Base-by-base conservation (phyloP, 2,888 invertebrate species). In the Selenia dentaria region DNA sequence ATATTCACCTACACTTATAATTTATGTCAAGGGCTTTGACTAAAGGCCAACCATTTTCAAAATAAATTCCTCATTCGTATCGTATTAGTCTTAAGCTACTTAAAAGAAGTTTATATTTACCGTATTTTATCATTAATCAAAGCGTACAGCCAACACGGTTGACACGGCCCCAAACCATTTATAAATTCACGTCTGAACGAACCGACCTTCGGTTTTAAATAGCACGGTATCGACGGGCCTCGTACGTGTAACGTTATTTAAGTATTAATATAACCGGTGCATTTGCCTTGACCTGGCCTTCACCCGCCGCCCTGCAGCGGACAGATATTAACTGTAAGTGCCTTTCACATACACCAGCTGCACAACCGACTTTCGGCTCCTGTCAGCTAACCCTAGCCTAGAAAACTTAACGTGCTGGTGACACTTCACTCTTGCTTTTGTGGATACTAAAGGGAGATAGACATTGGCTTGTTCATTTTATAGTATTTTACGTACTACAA, bases 271-370 rank as follows among this genome's bases (percentile, higher is more conserved):
- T 29, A 48, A 31, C 28, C 61, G 64, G 64, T 79, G 82, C 75
- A 79, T 65, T 24, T 59, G 64, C 86, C 86, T 83, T 87, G 87
- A 79, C 86, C 83, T 41, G 70, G 62, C 84, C 83, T 82, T 81
- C 74, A 71, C 71, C 44, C 37, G 16, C 43, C 27, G 43, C 44
- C 51, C 33, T 41, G 29, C 49, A 51, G 24, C 33, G 40, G 41
- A 27, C 54, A 50, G 51, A 56, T 51, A 57, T 57, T 57, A 61
- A 58, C 47, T 51, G 48, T 49, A 48, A 43, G 48, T 34, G 41
- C 37, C 26, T 38, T 48, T 43, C 35, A 41, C 51, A 54, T 48
- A 34, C 41, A 43, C 37, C 27, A 11, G 46, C 33, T 51, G 44
- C 44, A 40, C 22, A 26, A 31, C 36, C 36, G 26, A 33, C 42